Evolutionary conservation across 1,140 invertebrate species (phyloP).

Genomic region (Drosophila lacteicornis): DNA sequence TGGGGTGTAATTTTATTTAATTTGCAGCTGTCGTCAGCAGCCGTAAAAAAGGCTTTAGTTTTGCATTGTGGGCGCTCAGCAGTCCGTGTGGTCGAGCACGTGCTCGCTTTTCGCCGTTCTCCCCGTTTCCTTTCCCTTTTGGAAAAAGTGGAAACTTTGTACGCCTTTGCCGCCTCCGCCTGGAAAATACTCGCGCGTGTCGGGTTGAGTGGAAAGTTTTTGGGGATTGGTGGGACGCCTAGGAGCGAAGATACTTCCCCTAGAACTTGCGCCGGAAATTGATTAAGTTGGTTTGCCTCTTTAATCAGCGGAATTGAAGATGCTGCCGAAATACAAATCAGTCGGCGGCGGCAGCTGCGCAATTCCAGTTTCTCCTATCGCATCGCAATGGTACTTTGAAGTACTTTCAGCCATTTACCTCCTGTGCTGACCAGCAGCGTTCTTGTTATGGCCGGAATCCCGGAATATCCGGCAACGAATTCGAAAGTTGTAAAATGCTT

Average conservation of each 20-base stretch:
- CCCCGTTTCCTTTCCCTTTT: neutral
- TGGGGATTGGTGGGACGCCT: neutral
- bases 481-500: slow-evolving; percentile 42
- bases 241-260: slow-evolving; percentile 7
- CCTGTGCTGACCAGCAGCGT: slow-evolving; percentile 16
- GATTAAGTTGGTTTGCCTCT: slow-evolving; percentile 68
- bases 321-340: slow-evolving; percentile 64
- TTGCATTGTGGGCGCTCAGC: slow-evolving; percentile 61
- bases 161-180: slow-evolving; percentile 9
- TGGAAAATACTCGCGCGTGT: slow-evolving; percentile 52
- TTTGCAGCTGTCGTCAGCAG: slow-evolving; percentile 80
- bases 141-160: slow-evolving; percentile 53
- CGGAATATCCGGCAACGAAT: slow-evolving; percentile 27
- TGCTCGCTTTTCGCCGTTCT: slow-evolving; percentile 14
- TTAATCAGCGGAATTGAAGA: slow-evolving; percentile 65
- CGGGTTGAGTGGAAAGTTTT: slow-evolving; percentile 44
- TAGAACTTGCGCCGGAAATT: slow-evolving; percentile 67
- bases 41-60: slow-evolving; percentile 79
- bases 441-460: slow-evolving; percentile 26
- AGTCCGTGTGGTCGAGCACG: slow-evolving; percentile 50
- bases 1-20: slow-evolving; percentile 76
- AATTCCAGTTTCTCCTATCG: slow-evolving; percentile 9
- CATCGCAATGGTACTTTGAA: slow-evolving; percentile 24
- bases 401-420: slow-evolving; percentile 16
- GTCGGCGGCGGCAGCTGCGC: slow-evolving; percentile 32